A percentile compares a stretch with the other conserved stretches of the same genome.
These are phyloP conservation scores for Otus sunia DNA, from an alignment of 2,113 vertebrate genomes.

Conservation along the genomic window DNA sequence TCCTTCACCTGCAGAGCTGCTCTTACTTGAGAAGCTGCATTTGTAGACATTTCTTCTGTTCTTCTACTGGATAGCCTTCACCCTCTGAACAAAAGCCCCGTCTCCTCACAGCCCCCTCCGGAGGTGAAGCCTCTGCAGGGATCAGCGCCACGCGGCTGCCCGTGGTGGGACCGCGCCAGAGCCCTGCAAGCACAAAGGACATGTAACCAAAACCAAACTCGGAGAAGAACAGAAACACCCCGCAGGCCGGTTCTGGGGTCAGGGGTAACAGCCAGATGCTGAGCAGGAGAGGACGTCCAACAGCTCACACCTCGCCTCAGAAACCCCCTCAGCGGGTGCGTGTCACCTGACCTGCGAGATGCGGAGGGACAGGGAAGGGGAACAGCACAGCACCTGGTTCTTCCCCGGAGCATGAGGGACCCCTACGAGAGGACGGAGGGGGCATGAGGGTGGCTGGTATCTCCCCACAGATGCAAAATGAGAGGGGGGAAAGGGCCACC, in stretches of 20 bases:
- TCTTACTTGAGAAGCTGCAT: background rate
- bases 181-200: background rate
- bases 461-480: background rate
- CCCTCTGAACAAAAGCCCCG: background rate
- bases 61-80: background rate
- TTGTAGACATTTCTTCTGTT: background rate
- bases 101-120: background rate
- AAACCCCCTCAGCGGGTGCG: background rate
- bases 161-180: rapidly evolving
- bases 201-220: background rate
- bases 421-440: background rate
- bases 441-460: too few relatives aligned
- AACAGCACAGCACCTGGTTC: background rate
- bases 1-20: background rate
- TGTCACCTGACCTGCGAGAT: background rate
- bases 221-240: background rate
- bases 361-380: too few relatives aligned
- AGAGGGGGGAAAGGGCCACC: background rate
- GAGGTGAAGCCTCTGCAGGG: background rate
- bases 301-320: background rate
- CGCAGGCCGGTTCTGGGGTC: background rate
- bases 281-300: background rate
- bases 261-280: rapidly evolving
- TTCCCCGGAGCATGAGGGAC: background rate
- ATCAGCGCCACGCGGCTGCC: background rate